Conservation (phyloP, 2,888 invertebrate genomes). For the Zygogramma bicolorata region DNA sequence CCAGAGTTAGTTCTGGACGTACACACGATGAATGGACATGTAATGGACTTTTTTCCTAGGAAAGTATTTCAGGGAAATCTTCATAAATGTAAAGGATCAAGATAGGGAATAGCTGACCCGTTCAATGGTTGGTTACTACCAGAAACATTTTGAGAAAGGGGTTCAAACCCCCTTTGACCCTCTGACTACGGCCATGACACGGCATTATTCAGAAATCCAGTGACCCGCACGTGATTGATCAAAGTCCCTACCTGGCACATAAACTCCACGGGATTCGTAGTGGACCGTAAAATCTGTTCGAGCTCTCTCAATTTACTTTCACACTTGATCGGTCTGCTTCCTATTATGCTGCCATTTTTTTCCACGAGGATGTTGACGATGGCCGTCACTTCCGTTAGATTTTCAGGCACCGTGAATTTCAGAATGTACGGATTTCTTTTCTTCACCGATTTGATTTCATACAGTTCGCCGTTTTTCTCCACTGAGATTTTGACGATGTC, state of each 20-base stretch:
- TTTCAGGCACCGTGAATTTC: conserved; percentile 86
- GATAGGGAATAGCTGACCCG: too few relatives aligned
- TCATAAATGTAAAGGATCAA: too few relatives aligned
- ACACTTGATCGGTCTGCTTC: conserved; percentile 88
- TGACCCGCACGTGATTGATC: background rate
- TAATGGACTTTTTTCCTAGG: too few relatives aligned
- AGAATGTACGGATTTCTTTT: conserved; percentile 86
- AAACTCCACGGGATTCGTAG: conserved; percentile 86
- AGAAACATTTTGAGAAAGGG: too few relatives aligned
- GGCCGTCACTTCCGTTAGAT: conserved; percentile 85
- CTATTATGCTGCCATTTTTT: conserved; percentile 84
- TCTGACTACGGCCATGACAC: too few relatives aligned
- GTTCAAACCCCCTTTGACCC: too few relatives aligned
- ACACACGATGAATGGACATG: too few relatives aligned
- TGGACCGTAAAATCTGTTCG: conserved; percentile 82
- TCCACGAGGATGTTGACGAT: conserved; percentile 85
- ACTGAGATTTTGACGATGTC: conserved; percentile 83
- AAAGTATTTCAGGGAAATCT: too few relatives aligned
- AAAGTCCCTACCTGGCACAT: conserved; percentile 80
- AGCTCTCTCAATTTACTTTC: conserved; percentile 86
- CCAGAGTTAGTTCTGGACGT: too few relatives aligned
- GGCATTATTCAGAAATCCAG: too few relatives aligned
- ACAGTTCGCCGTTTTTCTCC: conserved; percentile 83
- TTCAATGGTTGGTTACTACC: too few relatives aligned
- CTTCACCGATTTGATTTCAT: conserved; percentile 79